Conservation (phyloP, 2,797 vertebrate genomes). For the Pangasius larnaudii region DNA sequence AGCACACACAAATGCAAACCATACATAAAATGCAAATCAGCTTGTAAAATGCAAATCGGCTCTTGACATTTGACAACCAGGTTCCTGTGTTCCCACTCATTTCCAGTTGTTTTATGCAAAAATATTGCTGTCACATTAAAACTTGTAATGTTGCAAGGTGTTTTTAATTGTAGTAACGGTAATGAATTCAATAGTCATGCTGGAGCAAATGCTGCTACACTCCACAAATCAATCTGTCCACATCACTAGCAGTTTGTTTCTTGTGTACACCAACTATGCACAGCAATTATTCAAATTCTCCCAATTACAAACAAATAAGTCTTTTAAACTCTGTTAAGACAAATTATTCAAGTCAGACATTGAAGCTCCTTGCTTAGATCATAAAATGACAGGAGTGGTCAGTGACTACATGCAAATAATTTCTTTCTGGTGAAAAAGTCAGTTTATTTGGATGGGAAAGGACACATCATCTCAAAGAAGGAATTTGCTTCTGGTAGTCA, state of each 20-base stretch:
- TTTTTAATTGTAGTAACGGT: background rate
- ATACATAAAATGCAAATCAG: constrained; percentile 2
- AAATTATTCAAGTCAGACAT: background rate
- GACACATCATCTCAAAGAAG: background rate
- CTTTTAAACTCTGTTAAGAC: background rate
- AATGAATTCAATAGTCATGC: background rate
- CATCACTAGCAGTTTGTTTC: background rate
- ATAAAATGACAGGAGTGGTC: background rate
- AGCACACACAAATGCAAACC: background rate
- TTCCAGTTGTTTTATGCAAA: background rate
- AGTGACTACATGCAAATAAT: background rate
- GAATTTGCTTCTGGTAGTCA: background rate
- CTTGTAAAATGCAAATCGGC: constrained; percentile 4
- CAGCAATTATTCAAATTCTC: background rate
- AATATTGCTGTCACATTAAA: background rate
- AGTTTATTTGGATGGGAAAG: background rate
- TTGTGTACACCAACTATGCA: background rate
- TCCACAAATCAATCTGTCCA: background rate
- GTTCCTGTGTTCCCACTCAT: background rate
- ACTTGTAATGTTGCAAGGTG: background rate
- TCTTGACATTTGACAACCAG: background rate
- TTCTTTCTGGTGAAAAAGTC: background rate
- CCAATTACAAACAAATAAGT: background rate
- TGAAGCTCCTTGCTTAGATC: background rate
- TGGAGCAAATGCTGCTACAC: background rate